phyloP scores from a whole-genome alignment of 2,797 vertebrate genomes.

The Sebastes flavidus region DNA sequence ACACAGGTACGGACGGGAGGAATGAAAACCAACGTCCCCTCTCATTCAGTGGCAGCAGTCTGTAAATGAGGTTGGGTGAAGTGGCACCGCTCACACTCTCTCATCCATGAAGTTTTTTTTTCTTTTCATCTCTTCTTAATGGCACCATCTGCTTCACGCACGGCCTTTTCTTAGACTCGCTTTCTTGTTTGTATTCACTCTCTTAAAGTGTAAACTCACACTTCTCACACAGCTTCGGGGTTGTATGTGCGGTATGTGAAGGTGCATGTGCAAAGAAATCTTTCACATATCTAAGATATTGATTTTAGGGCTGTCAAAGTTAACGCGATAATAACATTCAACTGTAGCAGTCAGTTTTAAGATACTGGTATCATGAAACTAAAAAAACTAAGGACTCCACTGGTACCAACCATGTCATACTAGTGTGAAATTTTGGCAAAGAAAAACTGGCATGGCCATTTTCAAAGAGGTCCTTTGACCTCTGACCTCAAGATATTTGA shows the following conservation, averaged over 20 bases:
- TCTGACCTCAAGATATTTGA: too few relatives aligned
- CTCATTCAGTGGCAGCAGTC: constrained; percentile 42
- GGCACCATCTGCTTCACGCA: constrained; percentile 65
- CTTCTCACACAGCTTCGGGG: constrained; percentile 3
- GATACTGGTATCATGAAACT: too few relatives aligned
- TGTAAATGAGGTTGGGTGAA: constrained; percentile 49
- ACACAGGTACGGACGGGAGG: neutral
- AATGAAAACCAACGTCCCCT: constrained; percentile 21
- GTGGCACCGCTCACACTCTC: constrained; percentile 38
- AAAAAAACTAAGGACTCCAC: too few relatives aligned
- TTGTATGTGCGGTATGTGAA: neutral
- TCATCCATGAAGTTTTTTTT: constrained; percentile 25
- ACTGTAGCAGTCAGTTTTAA: too few relatives aligned
- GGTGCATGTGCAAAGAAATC: neutral
- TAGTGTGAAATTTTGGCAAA: too few relatives aligned
- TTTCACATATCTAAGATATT: neutral
- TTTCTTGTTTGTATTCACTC: constrained; percentile 34
- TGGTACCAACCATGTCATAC: too few relatives aligned
- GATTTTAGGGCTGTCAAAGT: neutral
- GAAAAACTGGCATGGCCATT: too few relatives aligned
- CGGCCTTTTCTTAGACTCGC: constrained; percentile 18
- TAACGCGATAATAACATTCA: too few relatives aligned
- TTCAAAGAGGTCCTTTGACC: too few relatives aligned
- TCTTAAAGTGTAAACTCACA: constrained; percentile 1
- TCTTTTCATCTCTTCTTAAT: constrained; percentile 53